These are phyloP conservation scores for Electrona antarctica DNA, from an alignment of 2,113 vertebrate species.

Conservation along the genomic window DNA sequence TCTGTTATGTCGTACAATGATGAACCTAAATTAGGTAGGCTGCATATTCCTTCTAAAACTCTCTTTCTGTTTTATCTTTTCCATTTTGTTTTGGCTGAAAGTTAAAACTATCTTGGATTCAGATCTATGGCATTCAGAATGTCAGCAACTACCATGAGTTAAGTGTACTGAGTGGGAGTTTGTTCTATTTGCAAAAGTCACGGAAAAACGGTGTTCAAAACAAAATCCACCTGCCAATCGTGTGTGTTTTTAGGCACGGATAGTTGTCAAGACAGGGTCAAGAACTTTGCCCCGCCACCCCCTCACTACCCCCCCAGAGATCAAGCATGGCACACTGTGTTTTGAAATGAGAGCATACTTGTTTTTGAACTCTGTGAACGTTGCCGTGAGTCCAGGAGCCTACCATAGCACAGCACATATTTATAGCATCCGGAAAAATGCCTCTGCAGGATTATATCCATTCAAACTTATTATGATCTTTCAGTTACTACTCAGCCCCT, in stretches of 20 bases:
- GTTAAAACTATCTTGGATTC: too few species aligned
- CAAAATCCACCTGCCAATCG: neutral
- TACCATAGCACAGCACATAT: conserved; percentile 9
- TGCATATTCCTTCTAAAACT: too few species aligned
- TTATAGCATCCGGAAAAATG: neutral
- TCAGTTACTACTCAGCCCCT: neutral
- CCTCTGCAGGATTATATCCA: conserved; percentile 15
- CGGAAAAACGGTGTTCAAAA: conserved; percentile 16
- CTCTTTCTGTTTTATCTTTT: too few species aligned
- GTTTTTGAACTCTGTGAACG: conserved; percentile 28
- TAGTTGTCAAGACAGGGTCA: conserved; percentile 45
- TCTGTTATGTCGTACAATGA: too few species aligned
- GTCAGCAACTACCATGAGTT: neutral
- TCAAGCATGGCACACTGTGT: conserved; percentile 43
- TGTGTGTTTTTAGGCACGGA: conserved; percentile 31
- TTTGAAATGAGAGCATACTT: conserved; percentile 59
- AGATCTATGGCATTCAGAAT: too few species aligned
- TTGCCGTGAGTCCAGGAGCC: conserved; percentile 13
- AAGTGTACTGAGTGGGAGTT: conserved; percentile 5
- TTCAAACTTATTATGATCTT: conserved; percentile 11
- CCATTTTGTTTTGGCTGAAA: too few species aligned
- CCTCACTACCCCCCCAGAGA: conserved; percentile 20
- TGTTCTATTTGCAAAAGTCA: conserved; percentile 15
- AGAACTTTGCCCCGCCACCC: conserved; percentile 49
- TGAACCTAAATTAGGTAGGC: too few species aligned